phyloP scores from a whole-genome alignment of 2,113 vertebrate species.

The Thamnophis sirtalis region DNA sequence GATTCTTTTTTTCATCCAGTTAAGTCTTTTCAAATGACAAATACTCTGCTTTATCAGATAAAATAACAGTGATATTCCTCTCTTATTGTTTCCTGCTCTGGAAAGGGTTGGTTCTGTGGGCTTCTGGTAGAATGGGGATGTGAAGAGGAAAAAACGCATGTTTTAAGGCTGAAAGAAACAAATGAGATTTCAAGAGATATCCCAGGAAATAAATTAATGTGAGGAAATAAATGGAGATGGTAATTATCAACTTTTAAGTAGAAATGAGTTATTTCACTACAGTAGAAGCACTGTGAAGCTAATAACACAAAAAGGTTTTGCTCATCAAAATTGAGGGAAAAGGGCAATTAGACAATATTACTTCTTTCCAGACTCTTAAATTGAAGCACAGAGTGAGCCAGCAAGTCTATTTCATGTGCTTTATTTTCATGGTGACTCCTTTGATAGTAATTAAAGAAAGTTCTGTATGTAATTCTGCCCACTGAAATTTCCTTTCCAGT shows the following conservation, averaged over 20 bases:
- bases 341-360: slow-evolving; percentile 23
- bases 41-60: slow-evolving; percentile 22
- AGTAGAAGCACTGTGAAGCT: slow-evolving; percentile 57
- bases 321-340: slow-evolving; percentile 31
- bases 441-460: background rate
- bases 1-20: accelerated
- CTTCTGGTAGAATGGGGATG: slow-evolving; percentile 43
- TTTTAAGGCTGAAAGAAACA: slow-evolving; percentile 41
- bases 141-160: slow-evolving; percentile 32
- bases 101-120: slow-evolving; percentile 44
- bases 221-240: slow-evolving; percentile 38
- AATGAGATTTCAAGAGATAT: slow-evolving; percentile 51
- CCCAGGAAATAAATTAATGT: slow-evolving; percentile 40
- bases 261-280: slow-evolving; percentile 47
- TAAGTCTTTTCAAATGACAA: slow-evolving; percentile 1
- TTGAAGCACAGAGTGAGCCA: background rate
- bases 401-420: background rate
- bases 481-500: background rate
- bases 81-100: background rate
- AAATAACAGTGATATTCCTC: background rate
- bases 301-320: slow-evolving; percentile 32
- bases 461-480: background rate
- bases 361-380: background rate
- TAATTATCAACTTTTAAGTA: slow-evolving; percentile 52
- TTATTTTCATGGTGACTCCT: background rate